Evolutionary conservation across 2,113 vertebrate species (phyloP).

Genomic region (Neofelis nebulosa): DNA sequence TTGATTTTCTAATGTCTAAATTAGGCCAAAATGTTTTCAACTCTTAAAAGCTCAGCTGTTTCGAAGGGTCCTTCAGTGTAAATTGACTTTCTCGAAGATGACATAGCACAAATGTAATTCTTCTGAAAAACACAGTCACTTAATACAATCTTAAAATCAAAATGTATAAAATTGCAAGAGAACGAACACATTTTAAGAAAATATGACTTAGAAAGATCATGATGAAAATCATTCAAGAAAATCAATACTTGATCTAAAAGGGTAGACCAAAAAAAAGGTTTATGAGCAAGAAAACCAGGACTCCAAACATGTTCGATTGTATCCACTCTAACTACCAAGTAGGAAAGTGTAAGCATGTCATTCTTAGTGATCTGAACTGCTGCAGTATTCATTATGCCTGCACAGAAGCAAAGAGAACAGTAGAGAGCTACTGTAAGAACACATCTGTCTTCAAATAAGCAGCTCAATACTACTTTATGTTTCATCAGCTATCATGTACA

Average conservation of each 20-base stretch:
- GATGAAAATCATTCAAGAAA: not conserved
- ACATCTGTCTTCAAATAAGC: conserved; percentile 2
- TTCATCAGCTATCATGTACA: not conserved
- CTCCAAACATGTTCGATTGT: not conserved
- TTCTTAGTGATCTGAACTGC: not conserved
- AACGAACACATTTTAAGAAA: conserved; percentile 31
- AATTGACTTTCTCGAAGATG: not conserved
- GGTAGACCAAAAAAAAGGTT: not conserved
- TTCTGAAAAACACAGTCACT: not conserved
- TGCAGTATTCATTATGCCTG: not conserved
- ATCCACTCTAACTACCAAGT: not conserved
- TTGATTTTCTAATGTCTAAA: not conserved
- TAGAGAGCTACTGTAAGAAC: not conserved
- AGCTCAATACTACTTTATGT: not conserved
- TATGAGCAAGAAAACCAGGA: conserved; percentile 26
- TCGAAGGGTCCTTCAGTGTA: conserved; percentile 1
- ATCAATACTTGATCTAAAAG: not conserved
- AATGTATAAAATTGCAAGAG: not conserved
- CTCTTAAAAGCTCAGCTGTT: conserved; percentile 18
- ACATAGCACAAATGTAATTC: conserved; percentile 33
- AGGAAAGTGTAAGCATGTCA: not conserved
- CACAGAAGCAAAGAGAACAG: conserved; percentile 1
- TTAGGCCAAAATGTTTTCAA: conserved; percentile 32
- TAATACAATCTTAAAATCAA: conserved; percentile 34
- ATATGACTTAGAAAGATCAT: not conserved